These are phyloP conservation scores for Aphidius ervi DNA, from an alignment of 1,140 invertebrate species.

Conservation along the genomic window DNA sequence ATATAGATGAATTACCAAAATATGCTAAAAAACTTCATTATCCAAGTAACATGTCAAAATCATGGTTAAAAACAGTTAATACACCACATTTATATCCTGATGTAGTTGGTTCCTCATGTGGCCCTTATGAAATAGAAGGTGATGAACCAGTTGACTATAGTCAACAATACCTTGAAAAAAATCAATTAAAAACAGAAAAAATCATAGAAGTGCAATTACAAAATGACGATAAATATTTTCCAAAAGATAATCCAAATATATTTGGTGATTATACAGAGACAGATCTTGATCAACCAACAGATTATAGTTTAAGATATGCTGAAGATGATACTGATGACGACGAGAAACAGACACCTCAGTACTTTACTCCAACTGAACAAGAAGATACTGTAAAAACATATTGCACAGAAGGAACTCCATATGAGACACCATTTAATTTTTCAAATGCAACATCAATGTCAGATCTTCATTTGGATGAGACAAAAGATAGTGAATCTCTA, in stretches of 20 bases:
- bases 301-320: constrained; percentile 82
- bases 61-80: too few species aligned
- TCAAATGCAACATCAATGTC: constrained; percentile 89
- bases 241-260: constrained; percentile 30
- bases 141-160: constrained; percentile 46
- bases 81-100: too few species aligned
- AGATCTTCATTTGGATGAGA: constrained; percentile 65
- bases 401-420: constrained; percentile 90
- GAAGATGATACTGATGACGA: constrained; percentile 75
- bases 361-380: constrained; percentile 49
- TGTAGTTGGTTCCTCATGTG: too few species aligned
- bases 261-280: constrained; percentile 70
- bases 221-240: constrained; percentile 18
- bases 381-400: constrained; percentile 90
- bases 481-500: constrained; percentile 40
- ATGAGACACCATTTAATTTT: constrained; percentile 83
- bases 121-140: constrained; percentile 35
- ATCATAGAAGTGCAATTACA: constrained; percentile 13
- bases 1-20: constrained; percentile 51
- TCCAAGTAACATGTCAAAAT: constrained; percentile 55
- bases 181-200: constrained; percentile 7
- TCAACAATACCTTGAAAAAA: constrained; percentile 42
- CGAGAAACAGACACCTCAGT: constrained; percentile 52
- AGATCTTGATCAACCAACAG: constrained; percentile 84
- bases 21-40: constrained; percentile 55